phyloP scores from a whole-genome alignment of 2,888 invertebrate species.

The Parascotia fuliginaria region DNA sequence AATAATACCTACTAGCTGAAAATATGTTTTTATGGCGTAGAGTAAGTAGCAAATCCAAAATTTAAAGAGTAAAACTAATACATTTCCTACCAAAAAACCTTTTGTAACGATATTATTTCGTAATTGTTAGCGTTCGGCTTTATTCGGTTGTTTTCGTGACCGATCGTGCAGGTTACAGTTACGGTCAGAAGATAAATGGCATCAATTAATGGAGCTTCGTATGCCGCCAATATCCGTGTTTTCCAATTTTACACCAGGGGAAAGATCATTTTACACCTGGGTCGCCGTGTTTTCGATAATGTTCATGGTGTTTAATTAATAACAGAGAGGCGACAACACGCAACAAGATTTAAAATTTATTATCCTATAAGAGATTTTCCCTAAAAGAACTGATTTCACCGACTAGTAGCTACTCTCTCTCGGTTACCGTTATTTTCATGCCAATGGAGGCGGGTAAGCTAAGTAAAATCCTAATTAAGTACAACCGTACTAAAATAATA shows the following conservation, averaged over 20 bases:
- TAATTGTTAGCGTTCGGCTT: constrained; percentile 21
- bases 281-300: constrained; percentile 40
- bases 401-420: too few species aligned
- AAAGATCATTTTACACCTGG: constrained; percentile 61
- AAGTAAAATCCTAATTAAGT: too few species aligned
- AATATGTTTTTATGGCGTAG: too few species aligned
- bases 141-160: constrained; percentile 33
- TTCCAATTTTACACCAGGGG: constrained; percentile 57
- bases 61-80: too few species aligned
- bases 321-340: constrained; percentile 26
- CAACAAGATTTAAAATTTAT: constrained; percentile 32
- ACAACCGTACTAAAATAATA: too few species aligned
- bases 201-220: constrained; percentile 64
- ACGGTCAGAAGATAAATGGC: constrained; percentile 72
- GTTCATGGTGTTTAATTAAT: constrained; percentile 56
- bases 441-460: too few species aligned
- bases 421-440: too few species aligned
- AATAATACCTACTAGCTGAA: too few species aligned
- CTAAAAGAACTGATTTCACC: too few species aligned
- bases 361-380: too few species aligned
- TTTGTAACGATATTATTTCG: constrained; percentile 21
- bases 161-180: constrained; percentile 50
- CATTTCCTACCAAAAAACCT: too few species aligned
- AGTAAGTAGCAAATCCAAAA: too few species aligned
- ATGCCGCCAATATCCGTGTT: constrained; percentile 59